These are phyloP conservation scores for Manis pentadactyla DNA, from an alignment of 2,797 vertebrate genomes.

Conservation along the genomic window DNA sequence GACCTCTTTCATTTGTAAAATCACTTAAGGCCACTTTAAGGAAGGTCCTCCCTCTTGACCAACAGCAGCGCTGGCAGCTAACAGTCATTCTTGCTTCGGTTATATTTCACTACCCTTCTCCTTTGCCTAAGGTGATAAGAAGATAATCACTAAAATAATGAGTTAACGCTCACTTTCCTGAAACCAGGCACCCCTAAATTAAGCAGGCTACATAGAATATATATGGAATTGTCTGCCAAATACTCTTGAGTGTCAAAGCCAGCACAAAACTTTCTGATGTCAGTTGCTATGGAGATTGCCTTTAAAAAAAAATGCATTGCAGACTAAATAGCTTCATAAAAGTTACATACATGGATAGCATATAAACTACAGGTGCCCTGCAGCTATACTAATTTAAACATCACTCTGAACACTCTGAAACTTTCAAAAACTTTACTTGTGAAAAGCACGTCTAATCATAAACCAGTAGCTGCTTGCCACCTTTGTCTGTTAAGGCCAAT, in stretches of 20 bases:
- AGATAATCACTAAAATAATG: constrained; percentile 11
- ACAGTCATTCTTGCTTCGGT: background rate
- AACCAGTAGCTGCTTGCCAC: background rate
- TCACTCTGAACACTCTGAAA: constrained; percentile 7
- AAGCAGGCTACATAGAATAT: background rate
- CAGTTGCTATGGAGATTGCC: constrained; percentile 76
- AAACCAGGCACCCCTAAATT: background rate
- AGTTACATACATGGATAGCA: constrained; percentile 50
- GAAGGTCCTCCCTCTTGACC: background rate
- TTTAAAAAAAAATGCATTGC: constrained; percentile 66
- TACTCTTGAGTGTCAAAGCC: constrained; percentile 27
- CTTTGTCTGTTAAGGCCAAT: constrained; percentile 30
- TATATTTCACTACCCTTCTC: background rate
- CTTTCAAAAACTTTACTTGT: constrained; percentile 42
- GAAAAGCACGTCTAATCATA: constrained; percentile 56
- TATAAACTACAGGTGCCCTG: constrained; percentile 46
- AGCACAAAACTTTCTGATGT: constrained; percentile 62
- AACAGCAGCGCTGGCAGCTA: background rate
- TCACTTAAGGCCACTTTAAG: background rate
- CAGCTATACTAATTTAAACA: constrained; percentile 23
- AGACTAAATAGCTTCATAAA: constrained; percentile 76
- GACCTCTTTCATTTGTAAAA: background rate
- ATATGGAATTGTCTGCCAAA: background rate
- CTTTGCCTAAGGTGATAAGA: background rate
- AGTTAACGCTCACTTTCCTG: background rate